A percentile compares a stretch with the other conserved stretches of the same genome.
Evolutionary conservation across 2,888 invertebrate species (phyloP).

Genomic region (Ophioninae sp.): DNA sequence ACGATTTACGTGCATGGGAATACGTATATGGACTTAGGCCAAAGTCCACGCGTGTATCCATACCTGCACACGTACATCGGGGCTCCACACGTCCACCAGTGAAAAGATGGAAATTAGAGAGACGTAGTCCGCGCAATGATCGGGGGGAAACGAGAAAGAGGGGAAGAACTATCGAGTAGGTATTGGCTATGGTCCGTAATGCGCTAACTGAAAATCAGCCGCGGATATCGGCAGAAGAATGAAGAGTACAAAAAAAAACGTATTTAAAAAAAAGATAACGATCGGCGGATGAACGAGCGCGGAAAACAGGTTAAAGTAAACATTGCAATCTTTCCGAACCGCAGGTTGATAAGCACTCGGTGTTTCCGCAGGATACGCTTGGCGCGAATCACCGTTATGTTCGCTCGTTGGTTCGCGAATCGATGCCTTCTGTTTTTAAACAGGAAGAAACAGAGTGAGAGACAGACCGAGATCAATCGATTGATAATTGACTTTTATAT

Average conservation of each 20-base stretch:
- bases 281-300: constrained; percentile 55
- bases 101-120: constrained; percentile 49
- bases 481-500: not conserved
- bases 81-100: not conserved
- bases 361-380: constrained; percentile 76
- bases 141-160: constrained; percentile 7
- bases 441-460: constrained; percentile 1
- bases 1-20: constrained; percentile 33
- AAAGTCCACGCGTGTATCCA: not conserved
- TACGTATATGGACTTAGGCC: constrained; percentile 4
- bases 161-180: constrained; percentile 42
- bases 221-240: constrained; percentile 34
- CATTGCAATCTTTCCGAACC: constrained; percentile 64
- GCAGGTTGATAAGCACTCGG: constrained; percentile 71
- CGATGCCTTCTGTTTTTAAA: not conserved
- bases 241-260: constrained; percentile 40
- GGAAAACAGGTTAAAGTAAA: constrained; percentile 65
- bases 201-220: constrained; percentile 54
- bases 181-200: constrained; percentile 35
- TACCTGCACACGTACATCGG: not conserved
- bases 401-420: constrained; percentile 61
- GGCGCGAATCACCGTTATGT: constrained; percentile 72
- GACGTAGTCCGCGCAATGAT: constrained; percentile 25
- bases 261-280: constrained; percentile 48
- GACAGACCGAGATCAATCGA: not conserved